These are phyloP conservation scores for Rissa tridactyla DNA, from an alignment of 2,113 vertebrate genomes.

Conservation along the genomic window DNA sequence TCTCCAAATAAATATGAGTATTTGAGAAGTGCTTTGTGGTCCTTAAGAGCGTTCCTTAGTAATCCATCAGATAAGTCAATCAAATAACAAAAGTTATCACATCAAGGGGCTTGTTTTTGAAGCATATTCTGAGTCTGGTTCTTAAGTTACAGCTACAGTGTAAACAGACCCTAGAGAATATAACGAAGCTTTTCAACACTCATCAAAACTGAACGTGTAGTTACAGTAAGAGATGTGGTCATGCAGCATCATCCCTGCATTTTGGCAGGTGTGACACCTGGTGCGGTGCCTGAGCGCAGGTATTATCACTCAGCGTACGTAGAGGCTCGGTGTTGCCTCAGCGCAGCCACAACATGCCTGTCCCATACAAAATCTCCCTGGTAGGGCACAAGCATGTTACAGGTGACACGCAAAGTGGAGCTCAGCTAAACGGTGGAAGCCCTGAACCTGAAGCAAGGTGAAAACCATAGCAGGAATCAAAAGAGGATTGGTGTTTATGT, in stretches of 20 bases:
- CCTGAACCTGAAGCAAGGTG: background rate
- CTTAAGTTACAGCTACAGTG: background rate
- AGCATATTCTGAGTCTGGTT: background rate
- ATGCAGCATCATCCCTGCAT: background rate
- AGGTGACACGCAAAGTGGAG: background rate
- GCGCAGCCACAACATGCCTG: background rate
- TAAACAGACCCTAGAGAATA: background rate
- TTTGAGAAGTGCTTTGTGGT: background rate
- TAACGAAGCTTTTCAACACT: background rate
- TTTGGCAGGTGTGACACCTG: background rate
- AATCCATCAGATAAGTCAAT: background rate
- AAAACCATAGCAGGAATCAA: background rate
- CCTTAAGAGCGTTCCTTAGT: background rate
- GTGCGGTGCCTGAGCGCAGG: background rate
- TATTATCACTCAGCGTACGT: fast-evolving
- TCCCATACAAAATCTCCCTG: background rate
- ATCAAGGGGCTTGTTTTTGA: background rate
- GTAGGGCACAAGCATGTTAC: background rate
- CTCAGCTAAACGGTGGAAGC: background rate
- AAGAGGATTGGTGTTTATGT: background rate
- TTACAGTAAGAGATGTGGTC: background rate
- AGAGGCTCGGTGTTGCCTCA: background rate
- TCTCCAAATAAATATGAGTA: background rate
- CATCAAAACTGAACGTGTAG: background rate
- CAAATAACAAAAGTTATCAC: background rate